phyloP scores from a whole-genome alignment of 1,140 invertebrate genomes.

The Drosophila bocqueti region DNA sequence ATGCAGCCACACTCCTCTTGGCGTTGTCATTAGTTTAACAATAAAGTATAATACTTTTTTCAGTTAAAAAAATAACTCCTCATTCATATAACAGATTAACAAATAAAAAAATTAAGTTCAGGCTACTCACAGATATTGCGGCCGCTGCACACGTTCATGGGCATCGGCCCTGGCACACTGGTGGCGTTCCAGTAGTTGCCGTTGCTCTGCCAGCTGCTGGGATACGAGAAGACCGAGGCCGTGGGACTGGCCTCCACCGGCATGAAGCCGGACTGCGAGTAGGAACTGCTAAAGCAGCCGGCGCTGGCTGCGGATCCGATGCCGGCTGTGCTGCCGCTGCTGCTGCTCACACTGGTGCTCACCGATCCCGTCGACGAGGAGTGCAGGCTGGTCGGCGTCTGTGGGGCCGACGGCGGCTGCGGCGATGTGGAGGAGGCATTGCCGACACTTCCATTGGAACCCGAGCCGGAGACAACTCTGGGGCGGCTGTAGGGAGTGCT shows the following conservation, averaged over 20 bases:
- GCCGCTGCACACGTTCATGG: conserved; percentile 73
- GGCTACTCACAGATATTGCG: conserved; percentile 66
- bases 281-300: conserved; percentile 73
- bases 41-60: not conserved
- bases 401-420: conserved; percentile 75
- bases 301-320: conserved; percentile 24
- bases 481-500: conserved; percentile 74
- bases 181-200: conserved; percentile 78
- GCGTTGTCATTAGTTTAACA: not conserved
- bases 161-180: conserved; percentile 73
- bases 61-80: not conserved
- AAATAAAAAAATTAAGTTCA: not conserved
- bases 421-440: conserved; percentile 75
- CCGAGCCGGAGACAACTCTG: conserved; percentile 68
- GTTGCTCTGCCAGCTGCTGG: conserved; percentile 78
- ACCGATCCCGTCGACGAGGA: conserved; percentile 52
- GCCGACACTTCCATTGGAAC: conserved; percentile 71
- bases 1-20: not conserved
- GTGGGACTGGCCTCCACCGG: conserved; percentile 78
- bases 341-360: conserved; percentile 55
- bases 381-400: conserved; percentile 76
- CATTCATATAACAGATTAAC: not conserved
- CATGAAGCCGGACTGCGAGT: conserved; percentile 78
- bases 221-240: conserved; percentile 78
- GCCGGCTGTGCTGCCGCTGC: conserved; percentile 20